phyloP scores from a whole-genome alignment of 2,113 vertebrate species.

The Caretta caretta region DNA sequence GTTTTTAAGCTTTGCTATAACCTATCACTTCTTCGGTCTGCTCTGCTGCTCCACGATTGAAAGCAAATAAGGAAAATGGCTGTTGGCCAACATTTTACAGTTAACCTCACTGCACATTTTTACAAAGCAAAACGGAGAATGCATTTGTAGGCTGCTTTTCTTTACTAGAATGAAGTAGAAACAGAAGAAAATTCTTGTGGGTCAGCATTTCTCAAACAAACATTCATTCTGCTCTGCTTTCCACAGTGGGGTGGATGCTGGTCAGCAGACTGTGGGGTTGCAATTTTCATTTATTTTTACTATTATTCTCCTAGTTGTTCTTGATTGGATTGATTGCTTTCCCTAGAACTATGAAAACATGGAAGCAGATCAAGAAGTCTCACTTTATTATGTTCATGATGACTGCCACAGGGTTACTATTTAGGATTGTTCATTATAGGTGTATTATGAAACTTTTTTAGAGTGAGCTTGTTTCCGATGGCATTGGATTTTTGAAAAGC shows the following conservation, averaged over 20 bases:
- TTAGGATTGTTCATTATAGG: neutral
- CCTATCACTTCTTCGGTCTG: neutral
- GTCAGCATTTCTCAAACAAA: neutral
- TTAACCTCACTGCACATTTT: neutral
- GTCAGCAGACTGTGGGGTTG: neutral
- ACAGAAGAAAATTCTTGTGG: neutral
- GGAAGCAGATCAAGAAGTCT: neutral
- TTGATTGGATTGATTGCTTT: neutral
- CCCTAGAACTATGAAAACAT: neutral
- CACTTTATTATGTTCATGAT: neutral
- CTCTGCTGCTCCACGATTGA: neutral
- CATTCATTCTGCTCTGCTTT: neutral
- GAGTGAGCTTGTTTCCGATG: neutral
- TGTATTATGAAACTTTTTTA: neutral
- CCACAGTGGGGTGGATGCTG: neutral
- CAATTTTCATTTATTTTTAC: slow-evolving; percentile 3
- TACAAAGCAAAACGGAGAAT: neutral
- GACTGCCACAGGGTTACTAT: neutral
- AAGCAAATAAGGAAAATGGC: neutral
- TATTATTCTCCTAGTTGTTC: neutral
- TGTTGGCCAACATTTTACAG: neutral
- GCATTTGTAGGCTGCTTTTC: neutral
- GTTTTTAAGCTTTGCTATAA: neutral
- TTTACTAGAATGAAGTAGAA: neutral
- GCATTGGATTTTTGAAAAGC: neutral